A percentile compares a stretch with the other conserved stretches of the same genome.
phyloP scores from a whole-genome alignment of 2,888 invertebrate species.

The Acanthopleura granulata region DNA sequence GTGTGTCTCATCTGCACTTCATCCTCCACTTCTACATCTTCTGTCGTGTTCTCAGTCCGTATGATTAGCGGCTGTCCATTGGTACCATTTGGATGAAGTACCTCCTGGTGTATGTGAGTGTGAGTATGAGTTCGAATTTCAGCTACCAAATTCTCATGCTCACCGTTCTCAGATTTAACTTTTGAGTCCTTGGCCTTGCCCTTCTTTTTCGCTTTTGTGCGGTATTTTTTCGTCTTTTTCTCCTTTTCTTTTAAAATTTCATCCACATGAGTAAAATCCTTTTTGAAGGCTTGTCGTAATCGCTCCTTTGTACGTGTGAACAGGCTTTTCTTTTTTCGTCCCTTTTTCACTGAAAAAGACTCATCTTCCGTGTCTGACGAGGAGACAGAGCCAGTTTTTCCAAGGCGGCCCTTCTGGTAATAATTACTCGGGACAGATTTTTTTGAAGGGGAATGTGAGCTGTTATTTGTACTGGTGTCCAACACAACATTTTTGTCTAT shows the following conservation, averaged over 20 bases:
- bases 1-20: neutral
- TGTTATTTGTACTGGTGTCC: neutral
- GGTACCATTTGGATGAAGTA: neutral
- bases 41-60: conserved; percentile 11
- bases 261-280: neutral
- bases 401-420: neutral
- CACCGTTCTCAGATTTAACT: neutral
- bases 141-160: neutral
- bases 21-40: neutral
- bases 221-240: neutral
- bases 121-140: neutral
- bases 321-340: conserved; percentile 12
- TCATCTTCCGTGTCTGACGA: neutral
- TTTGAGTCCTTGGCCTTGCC: neutral
- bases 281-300: neutral
- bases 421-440: neutral
- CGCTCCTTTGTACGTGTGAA: conserved; percentile 6
- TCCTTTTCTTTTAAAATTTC: neutral
- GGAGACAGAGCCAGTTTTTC: conserved; percentile 4
- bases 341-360: neutral
- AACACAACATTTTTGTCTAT: neutral
- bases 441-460: neutral
- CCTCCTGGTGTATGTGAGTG: conserved; percentile 2
- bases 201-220: neutral
- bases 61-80: neutral